Base-by-base conservation (phyloP, 2,113 vertebrate genomes). In the Pterophyllum scalare region DNA sequence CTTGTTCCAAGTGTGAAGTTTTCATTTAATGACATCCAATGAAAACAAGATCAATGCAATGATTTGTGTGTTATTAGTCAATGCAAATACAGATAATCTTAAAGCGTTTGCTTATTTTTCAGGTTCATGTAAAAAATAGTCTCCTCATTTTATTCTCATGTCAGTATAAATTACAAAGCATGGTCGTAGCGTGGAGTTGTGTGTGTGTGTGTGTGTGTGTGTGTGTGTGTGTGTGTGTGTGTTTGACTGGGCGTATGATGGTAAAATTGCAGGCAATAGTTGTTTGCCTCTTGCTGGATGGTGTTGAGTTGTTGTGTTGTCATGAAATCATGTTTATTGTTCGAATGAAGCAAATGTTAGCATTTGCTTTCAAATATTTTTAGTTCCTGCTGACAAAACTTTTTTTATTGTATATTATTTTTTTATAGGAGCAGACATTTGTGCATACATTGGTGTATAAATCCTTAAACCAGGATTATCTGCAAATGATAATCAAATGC, bases 281-380 rank as follows among this genome's bases (percentile, higher is more conserved):
- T 90, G 80, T 81, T 74, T 64, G 31, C 38, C 56, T 70, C 77
- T 77, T 75, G 79, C 35, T 70, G 38, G 35, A 87, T 59, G 58
- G 40, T 80, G 85, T n/a, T 64, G 46, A 84, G 81, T 54, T 33
- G 8, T 86, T 82, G 54, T 11, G 62, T 90, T 83, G 83, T 79
- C 81, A 84, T 89, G 82, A 92, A 88, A 81, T 72, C 4, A 60
- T 38, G 89, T 93, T 94, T 93, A 87, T 89, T 79, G 85, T 40
- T 11, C n/a, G 24, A 90, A 61, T 6, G 17, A 86, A 85, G 81
- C 56, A 74, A 86, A 91, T 94, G 92, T 88, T 90, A 59, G 90
- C 80, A 31, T 87, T 81, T 88, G 58, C 88, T 89, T 87, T 92
- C 58, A 54, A 89, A 90, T 89, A 57, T 79, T 79, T 82, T 80